Conservation (phyloP, 2,797 vertebrate species). For the Monodelphis domestica region DNA sequence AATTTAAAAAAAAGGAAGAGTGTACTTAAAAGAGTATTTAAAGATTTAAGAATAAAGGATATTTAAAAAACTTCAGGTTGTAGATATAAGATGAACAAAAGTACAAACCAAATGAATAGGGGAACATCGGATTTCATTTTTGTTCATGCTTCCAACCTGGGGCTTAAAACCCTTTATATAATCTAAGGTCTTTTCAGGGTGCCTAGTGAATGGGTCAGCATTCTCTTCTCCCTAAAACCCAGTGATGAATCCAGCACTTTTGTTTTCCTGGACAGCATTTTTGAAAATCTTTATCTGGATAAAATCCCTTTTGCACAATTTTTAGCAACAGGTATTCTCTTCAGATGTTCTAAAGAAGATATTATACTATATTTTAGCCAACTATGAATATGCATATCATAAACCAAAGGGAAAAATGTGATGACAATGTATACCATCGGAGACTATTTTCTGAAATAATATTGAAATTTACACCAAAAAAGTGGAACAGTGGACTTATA, state of each 20-base stretch:
- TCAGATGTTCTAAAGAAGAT: neutral
- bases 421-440: neutral
- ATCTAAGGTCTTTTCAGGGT: neutral
- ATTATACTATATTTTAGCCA: neutral
- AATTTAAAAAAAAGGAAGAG: neutral
- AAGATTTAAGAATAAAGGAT: neutral
- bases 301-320: neutral
- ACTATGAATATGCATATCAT: conserved; percentile 4
- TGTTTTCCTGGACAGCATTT: neutral
- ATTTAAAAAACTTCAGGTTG: neutral
- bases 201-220: neutral
- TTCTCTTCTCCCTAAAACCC: neutral
- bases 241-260: neutral
- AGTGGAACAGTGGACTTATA: conserved; percentile 33
- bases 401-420: neutral
- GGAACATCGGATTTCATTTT: neutral
- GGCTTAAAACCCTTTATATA: neutral
- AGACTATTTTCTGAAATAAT: conserved; percentile 9
- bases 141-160: neutral
- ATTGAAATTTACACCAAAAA: conserved; percentile 58
- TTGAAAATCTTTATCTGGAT: neutral
- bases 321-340: neutral
- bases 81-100: neutral
- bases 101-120: neutral
- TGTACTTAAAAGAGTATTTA: neutral